Percentiles rank a stretch among this genome's conserved stretches.
phyloP scores from a whole-genome alignment of 2,113 vertebrate genomes.

The Pavo muticus region DNA sequence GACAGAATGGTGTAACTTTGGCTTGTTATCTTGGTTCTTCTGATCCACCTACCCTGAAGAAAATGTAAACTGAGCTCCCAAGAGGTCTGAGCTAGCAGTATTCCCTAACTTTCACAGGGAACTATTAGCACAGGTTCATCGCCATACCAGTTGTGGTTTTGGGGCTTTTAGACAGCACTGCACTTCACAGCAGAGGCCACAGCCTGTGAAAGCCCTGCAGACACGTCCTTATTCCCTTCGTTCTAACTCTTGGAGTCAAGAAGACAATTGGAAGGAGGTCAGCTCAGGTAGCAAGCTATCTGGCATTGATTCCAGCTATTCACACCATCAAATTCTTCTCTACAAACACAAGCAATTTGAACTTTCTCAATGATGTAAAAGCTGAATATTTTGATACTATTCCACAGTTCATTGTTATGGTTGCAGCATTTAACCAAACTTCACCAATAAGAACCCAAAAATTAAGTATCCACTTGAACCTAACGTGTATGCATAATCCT shows the following conservation, averaged over 20 bases:
- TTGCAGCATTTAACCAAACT: background rate
- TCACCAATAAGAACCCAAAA: background rate
- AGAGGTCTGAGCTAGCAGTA: background rate
- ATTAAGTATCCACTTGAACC: background rate
- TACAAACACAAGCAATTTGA: background rate
- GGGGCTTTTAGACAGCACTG: background rate
- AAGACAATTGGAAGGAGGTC: background rate
- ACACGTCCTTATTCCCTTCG: background rate
- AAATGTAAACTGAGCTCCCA: background rate
- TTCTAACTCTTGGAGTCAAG: background rate
- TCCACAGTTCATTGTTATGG: background rate
- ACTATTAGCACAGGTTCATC: background rate
- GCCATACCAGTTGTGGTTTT: background rate
- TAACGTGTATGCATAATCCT: background rate
- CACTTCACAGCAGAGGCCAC: rapidly evolving
- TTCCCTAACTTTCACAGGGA: background rate
- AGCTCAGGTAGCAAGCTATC: background rate
- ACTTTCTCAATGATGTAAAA: background rate
- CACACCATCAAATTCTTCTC: background rate
- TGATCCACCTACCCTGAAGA: background rate
- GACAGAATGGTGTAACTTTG: rapidly evolving
- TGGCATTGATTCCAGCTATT: background rate
- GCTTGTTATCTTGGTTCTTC: background rate
- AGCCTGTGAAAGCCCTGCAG: background rate
- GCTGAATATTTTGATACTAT: background rate